phyloP scores from a whole-genome alignment of 2,888 invertebrate species.

The Zaprionus bogoriensis region DNA sequence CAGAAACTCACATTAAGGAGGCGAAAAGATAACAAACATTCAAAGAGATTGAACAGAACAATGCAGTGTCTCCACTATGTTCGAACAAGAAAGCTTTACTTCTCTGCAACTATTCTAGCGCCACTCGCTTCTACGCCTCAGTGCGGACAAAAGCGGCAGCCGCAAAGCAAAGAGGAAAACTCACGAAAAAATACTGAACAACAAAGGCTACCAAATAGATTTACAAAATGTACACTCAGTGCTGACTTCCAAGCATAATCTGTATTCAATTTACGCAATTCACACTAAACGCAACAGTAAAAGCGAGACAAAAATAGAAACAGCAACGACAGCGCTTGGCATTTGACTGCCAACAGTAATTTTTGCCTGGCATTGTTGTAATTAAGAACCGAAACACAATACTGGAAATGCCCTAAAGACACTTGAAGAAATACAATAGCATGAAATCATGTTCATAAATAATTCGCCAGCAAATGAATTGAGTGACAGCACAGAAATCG shows the following conservation, averaged over 20 bases:
- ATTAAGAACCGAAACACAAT: conserved; percentile 58
- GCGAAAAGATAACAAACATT: neutral
- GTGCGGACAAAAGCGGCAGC: conserved; percentile 49
- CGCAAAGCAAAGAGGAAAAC: conserved; percentile 25
- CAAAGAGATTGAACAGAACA: neutral
- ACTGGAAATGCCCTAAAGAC: conserved; percentile 14
- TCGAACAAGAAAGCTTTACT: too few species aligned
- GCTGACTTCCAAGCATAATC: conserved; percentile 63
- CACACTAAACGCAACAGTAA: conserved; percentile 37
- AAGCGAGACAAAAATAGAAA: conserved; percentile 14
- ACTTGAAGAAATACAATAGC: neutral
- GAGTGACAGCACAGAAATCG: conserved; percentile 24
- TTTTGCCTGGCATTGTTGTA: conserved; percentile 54
- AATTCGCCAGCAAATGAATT: conserved; percentile 8
- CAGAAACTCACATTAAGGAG: too few species aligned
- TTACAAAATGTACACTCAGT: conserved; percentile 55
- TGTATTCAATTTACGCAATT: conserved; percentile 78
- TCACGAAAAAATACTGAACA: conserved; percentile 28
- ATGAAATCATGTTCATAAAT: neutral
- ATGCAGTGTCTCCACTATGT: neutral
- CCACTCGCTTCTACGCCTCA: conserved; percentile 62
- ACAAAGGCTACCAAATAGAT: conserved; percentile 48
- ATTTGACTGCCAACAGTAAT: conserved; percentile 68
- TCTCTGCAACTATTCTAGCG: conserved; percentile 1
- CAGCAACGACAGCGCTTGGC: conserved; percentile 22